Percentiles rank a stretch among this genome's conserved stretches.
These are phyloP conservation scores for Leucoraja erinaceus DNA, from an alignment of 2,113 vertebrate genomes.

Conservation along the genomic window DNA sequence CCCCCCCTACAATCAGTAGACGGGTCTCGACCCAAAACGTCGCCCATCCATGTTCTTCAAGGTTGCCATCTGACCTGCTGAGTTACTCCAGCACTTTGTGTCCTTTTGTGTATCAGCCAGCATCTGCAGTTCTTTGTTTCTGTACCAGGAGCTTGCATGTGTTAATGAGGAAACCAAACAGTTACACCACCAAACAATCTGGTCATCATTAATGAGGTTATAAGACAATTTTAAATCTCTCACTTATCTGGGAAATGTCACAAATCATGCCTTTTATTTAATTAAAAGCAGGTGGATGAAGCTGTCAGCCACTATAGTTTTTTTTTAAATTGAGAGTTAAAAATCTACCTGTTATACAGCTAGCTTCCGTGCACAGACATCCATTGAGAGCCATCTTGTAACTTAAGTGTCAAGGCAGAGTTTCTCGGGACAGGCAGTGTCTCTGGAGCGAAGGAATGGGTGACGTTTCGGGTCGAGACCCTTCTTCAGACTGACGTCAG, in stretches of 20 bases:
- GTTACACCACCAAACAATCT: not conserved
- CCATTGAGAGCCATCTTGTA: slow-evolving; percentile 76
- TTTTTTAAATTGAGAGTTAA: not conserved
- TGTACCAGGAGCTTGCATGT: too few relatives aligned
- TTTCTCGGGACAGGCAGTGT: slow-evolving; percentile 38
- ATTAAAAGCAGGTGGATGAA: not conserved
- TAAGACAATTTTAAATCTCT: not conserved
- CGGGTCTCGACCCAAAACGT: too few relatives aligned
- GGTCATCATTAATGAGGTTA: not conserved
- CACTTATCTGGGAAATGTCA: not conserved
- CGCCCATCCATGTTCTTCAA: too few relatives aligned
- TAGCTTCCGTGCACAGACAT: slow-evolving; percentile 61
- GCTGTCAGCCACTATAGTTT: not conserved
- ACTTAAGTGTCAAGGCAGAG: slow-evolving; percentile 57
- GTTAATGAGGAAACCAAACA: not conserved
- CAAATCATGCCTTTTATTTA: not conserved
- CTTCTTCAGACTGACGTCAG: too few relatives aligned
- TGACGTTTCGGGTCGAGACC: too few relatives aligned
- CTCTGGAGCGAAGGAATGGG: too few relatives aligned
- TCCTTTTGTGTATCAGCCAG: too few relatives aligned
- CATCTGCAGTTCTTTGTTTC: too few relatives aligned
- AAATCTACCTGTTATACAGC: slow-evolving; percentile 9
- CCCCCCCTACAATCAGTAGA: too few relatives aligned
- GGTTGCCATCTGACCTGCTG: too few relatives aligned
- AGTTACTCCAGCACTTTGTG: too few relatives aligned